Percentiles rank a stretch among this genome's conserved stretches.
Conservation (phyloP, 2,797 vertebrate species). For the Alosa sapidissima region DNA sequence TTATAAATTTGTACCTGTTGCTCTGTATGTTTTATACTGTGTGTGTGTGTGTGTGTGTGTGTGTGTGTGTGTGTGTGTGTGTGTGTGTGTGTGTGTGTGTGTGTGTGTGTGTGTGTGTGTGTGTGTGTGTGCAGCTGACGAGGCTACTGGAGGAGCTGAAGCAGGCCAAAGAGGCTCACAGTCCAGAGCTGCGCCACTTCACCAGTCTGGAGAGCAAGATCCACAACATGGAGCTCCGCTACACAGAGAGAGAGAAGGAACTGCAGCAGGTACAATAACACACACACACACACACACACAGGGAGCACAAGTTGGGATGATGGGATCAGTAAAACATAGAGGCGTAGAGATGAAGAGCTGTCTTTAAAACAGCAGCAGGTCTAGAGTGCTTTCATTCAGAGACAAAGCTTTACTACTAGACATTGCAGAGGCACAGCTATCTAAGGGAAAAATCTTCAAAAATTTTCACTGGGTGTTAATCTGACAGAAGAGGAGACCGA, state of each 20-base stretch:
- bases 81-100: not conserved
- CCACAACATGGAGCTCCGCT: constrained; percentile 81
- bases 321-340: too few relatives aligned
- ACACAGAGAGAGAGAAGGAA: constrained; percentile 82
- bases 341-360: too few relatives aligned
- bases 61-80: not conserved
- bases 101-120: not conserved
- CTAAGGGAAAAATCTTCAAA: not conserved
- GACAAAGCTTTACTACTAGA: not conserved
- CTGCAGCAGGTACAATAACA: constrained; percentile 94
- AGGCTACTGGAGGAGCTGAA: constrained; percentile 85
- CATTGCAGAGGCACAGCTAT: not conserved
- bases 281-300: not conserved
- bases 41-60: not conserved
- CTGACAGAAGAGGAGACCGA: not conserved
- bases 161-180: constrained; percentile 85
- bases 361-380: too few relatives aligned
- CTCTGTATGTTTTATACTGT: not conserved
- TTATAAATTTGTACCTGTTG: not conserved
- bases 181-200: constrained; percentile 85
- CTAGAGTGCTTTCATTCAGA: too few relatives aligned
- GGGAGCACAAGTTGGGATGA: not conserved
- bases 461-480: not conserved
- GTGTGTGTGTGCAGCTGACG: constrained; percentile 70
- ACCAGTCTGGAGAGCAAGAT: constrained; percentile 85